Percentiles rank a stretch among this genome's conserved stretches.
Conservation (phyloP, 23 tunicate genomes). For the Corella eumyota region DNA sequence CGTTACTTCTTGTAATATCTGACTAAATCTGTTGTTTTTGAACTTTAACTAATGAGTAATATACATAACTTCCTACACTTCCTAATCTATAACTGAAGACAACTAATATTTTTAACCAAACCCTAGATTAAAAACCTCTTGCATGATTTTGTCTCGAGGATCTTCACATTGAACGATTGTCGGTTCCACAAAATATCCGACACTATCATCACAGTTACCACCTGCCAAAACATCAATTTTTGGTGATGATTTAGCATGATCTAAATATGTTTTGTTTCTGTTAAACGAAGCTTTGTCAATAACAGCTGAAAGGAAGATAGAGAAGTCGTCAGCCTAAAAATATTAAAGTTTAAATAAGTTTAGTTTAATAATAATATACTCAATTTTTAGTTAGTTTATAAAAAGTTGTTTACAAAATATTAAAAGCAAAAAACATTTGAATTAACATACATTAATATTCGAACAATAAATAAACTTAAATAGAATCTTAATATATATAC, state of each 20-base stretch:
- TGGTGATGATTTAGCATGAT: conserved; percentile 45
- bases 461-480: too few species aligned
- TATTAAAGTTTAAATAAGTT: background rate
- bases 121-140: too few species aligned
- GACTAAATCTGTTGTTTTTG: too few species aligned
- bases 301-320: conserved; percentile 86
- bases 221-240: conserved; percentile 89
- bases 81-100: too few species aligned
- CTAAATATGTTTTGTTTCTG: conserved; percentile 69
- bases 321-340: conserved; percentile 60
- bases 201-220: conserved; percentile 77
- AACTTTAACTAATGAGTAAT: too few species aligned
- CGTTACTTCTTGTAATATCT: too few species aligned
- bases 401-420: background rate
- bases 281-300: conserved; percentile 91
- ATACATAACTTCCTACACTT: too few species aligned
- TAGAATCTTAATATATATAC: too few species aligned
- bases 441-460: too few species aligned
- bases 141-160: conserved; percentile 61
- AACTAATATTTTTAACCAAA: too few species aligned
- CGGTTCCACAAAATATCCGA: conserved; percentile 92
- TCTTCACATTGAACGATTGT: conserved; percentile 69
- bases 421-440: too few species aligned
- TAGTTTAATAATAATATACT: too few species aligned
- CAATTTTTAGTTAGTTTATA: background rate